Base-by-base conservation (phyloP, 1,140 invertebrate species). In the Ooceraea biroi region DNA sequence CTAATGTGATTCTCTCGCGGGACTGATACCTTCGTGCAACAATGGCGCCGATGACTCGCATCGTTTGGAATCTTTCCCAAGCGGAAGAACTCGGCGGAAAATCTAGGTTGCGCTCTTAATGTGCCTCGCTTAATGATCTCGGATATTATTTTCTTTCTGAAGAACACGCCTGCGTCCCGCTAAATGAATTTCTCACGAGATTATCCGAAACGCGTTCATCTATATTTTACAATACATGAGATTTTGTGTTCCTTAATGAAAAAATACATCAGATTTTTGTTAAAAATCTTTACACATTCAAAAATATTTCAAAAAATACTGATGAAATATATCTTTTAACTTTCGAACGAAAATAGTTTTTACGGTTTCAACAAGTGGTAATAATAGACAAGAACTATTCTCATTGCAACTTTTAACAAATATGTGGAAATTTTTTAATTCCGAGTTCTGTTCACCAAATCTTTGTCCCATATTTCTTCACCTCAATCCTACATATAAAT, bases 11-110 rank as follows among this genome's bases (percentile, higher is more conserved):
- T 48, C 25, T 48, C 14, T 25, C 22, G 22, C n/a, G 12, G 2
- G 55, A 27, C 11, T 50, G 72, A 72, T 84, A 84, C 55, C 74
- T 69, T 57, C 50, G 46, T 10, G 3, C 30, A 50, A 68, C 82
- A 83, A 83, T 77, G 30, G 17, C 68, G 48, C 36, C 57, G 41
- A 83, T 85, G 84, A 86, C 73, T 83, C 22, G 44, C 22, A 52
- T 68, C 52, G 30, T 74, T 74, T 55, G 74, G 58, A 7, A 83
- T 78, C 41, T 46, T 66, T 57, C 36, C 41, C 50, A 27, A 22
- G 3, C 27, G 27, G 8, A 46, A 68, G 30, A 78, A 4, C 11
- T 14, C 48, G n/a, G 8, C 4, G 50, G 61, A 80, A 80, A 80
- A 80, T 80, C 65, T 80, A n/a, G 36, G 12, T 30, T 80, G 22